Evolutionary conservation across 1,140 invertebrate genomes (phyloP), one percentile per base, ranked within the genome.

Genomic region (Drosophila arizonae): DNA sequence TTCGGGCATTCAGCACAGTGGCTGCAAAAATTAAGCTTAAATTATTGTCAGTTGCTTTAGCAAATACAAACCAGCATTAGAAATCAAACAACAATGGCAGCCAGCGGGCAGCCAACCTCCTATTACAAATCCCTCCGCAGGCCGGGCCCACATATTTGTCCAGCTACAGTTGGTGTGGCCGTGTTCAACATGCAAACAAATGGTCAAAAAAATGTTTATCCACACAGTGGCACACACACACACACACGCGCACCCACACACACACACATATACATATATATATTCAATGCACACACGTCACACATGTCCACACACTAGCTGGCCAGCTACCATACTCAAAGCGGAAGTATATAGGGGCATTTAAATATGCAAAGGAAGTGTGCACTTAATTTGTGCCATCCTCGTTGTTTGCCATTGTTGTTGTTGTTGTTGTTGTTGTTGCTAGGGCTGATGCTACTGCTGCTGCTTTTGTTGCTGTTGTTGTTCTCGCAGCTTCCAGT

Each of bases 341-440:
- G 73, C 82, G 82, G 82, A 87, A 88, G 82, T 87, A 82, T 88
- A 87, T 87, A 87, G 84, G 82, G 82, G 84, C 84, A 87, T 87
- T 87, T 87, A 87, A 87, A 87, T 87, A 87, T 87, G 82, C 82
- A 87, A 88, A 87, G 82, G 82, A 87, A 87, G 82, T 87, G 77
- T 88, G 82, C 82, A 87, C 82, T 87, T 87, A 87, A 87, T 87
- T 87, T 87, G 82, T 87, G 82, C 84, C 82, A 79, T 87, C 84
- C 82, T 87, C 79, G 79, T 88, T 88, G 82, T 84, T 82, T 87
- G 84, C 80, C 80, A 65, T 79, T 79, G 81, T 77, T 73, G 63
- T 64, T 60, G 72, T 64, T 55, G 72, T 21, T 17, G 33, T 50
- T 51, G 11, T 10, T 56, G 67, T 6, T 50, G 60, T 10, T 56